Percentiles rank a stretch among this genome's conserved stretches.
These are phyloP conservation scores for Turritopsis dohrnii DNA, from an alignment of 30 jellyfish, hydroid and myxozoan genomes.

Conservation along the genomic window DNA sequence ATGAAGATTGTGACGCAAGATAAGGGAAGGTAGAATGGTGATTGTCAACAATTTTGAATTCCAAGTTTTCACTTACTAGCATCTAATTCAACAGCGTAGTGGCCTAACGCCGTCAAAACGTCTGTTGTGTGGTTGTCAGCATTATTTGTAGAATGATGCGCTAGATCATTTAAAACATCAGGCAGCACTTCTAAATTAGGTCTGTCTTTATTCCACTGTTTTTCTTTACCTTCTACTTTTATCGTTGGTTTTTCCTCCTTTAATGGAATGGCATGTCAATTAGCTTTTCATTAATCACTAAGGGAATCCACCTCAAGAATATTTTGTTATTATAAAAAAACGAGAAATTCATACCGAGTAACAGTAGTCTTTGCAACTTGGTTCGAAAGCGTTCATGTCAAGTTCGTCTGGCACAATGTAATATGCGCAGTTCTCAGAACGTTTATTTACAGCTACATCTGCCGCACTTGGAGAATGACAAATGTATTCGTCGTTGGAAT, in stretches of 20 bases:
- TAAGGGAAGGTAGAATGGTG: too few species aligned
- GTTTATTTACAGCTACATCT: conserved; percentile 13
- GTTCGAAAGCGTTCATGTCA: conserved; percentile 29
- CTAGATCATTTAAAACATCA: conserved; percentile 23
- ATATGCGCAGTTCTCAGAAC: conserved; percentile 34
- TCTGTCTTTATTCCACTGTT: background rate
- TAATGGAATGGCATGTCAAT: too few species aligned
- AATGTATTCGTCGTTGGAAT: background rate
- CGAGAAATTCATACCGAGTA: background rate
- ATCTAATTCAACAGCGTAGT: conserved; percentile 6
- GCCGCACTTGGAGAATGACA: conserved; percentile 27
- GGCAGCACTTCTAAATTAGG: conserved; percentile 12
- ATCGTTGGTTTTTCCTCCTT: background rate
- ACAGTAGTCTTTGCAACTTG: conserved; percentile 31
- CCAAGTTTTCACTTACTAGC: background rate
- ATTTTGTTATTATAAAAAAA: too few species aligned
- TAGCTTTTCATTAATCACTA: background rate
- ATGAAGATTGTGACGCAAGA: too few species aligned
- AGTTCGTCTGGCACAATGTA: conserved; percentile 26
- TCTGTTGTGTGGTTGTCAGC: background rate
- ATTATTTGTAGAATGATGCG: conserved; percentile 19
- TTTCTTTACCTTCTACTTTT: background rate
- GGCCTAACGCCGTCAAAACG: conserved; percentile 27
- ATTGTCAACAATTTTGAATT: too few species aligned
- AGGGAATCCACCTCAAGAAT: background rate